Evolutionary conservation across 2,797 vertebrate genomes (phyloP).

Genomic region (Falco berigora): DNA sequence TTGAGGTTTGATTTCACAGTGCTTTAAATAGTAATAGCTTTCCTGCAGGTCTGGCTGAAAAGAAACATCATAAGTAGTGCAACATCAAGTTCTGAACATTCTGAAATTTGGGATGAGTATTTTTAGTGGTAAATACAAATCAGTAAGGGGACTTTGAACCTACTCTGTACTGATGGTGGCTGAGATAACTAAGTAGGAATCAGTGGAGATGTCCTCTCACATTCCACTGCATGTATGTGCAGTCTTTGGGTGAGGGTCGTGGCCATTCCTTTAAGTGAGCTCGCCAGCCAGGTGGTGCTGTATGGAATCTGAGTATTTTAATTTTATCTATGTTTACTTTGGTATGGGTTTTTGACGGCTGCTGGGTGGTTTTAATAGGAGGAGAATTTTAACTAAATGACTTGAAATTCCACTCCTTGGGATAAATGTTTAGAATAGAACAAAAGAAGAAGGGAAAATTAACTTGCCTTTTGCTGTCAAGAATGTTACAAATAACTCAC

Average conservation of each 20-base stretch:
- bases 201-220: not conserved
- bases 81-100: not conserved
- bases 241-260: not conserved
- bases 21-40: not conserved
- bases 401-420: not conserved
- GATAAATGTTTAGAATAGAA: not conserved
- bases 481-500: not conserved
- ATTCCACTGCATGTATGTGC: accelerated
- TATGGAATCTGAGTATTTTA: not conserved
- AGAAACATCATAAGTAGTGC: not conserved
- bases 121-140: not conserved
- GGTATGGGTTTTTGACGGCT: not conserved
- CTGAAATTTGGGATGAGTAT: not conserved
- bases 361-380: not conserved
- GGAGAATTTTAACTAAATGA: not conserved
- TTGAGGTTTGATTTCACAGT: not conserved
- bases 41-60: not conserved
- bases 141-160: not conserved
- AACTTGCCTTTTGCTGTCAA: not conserved
- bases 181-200: not conserved
- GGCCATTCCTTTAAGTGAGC: not conserved
- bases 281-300: not conserved
- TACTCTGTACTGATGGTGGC: not conserved
- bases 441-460: not conserved
- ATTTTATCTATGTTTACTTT: not conserved